Evolutionary conservation across 2,797 vertebrate genomes (phyloP).

Genomic region (Platalea minor): DNA sequence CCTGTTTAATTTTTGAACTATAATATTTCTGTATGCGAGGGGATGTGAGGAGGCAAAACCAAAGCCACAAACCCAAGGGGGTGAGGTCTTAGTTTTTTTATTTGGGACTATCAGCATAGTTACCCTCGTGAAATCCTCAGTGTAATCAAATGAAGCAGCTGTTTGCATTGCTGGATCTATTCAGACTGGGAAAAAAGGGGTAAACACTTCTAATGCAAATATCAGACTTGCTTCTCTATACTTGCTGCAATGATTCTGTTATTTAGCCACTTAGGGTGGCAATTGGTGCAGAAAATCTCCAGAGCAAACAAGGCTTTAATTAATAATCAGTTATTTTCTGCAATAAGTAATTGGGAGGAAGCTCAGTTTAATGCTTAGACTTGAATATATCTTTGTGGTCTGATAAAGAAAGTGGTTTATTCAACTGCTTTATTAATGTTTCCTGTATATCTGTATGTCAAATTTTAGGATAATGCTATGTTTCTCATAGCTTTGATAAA

Average conservation of each 20-base stretch:
- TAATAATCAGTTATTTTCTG: conserved; percentile 58
- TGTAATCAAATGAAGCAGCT: conserved; percentile 48
- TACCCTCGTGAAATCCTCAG: neutral
- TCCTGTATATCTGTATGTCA: conserved; percentile 8
- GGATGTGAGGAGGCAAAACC: neutral
- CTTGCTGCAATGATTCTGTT: conserved; percentile 55
- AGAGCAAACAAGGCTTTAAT: conserved; percentile 61
- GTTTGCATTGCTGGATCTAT: conserved; percentile 60
- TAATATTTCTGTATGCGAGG: neutral
- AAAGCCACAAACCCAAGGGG: neutral
- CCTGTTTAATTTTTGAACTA: conserved; percentile 57
- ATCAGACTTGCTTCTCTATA: conserved; percentile 36
- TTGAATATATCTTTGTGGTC: conserved; percentile 19
- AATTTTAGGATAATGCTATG: conserved; percentile 36
- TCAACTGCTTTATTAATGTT: conserved; percentile 37
- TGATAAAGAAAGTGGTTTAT: conserved; percentile 37
- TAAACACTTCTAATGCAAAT: conserved; percentile 65
- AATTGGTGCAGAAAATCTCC: conserved; percentile 60
- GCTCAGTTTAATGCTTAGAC: neutral
- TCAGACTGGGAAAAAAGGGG: conserved; percentile 42
- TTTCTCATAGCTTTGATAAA: conserved; percentile 44
- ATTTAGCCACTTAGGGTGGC: conserved; percentile 44
- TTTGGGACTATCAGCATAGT: neutral
- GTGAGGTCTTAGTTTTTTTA: neutral
- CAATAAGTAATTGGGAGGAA: conserved; percentile 39